phyloP scores from a whole-genome alignment of 2,888 invertebrate species.

The Diarsia brunnea region DNA sequence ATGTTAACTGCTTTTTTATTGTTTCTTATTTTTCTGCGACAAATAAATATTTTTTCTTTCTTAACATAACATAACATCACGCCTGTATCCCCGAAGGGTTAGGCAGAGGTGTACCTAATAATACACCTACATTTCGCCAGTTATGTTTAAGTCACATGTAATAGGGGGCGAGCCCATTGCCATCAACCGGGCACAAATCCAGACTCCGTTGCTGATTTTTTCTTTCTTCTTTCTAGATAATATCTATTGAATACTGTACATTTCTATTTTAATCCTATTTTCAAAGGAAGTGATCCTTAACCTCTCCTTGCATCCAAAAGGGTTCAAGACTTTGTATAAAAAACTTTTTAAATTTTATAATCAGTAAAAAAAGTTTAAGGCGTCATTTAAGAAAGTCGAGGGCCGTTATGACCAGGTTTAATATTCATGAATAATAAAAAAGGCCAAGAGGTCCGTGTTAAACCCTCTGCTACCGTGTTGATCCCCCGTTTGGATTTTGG shows the following conservation, averaged over 20 bases:
- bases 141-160: no score
- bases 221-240: no score
- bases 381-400: constrained; percentile 65
- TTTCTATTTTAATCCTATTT: neutral
- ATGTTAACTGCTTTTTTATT: no score
- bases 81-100: no score
- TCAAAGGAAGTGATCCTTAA: constrained; percentile 19
- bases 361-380: constrained; percentile 71
- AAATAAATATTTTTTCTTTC: no score
- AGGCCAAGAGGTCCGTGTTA: constrained; percentile 67
- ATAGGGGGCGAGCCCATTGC: no score
- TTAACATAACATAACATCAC: no score
- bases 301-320: constrained; percentile 44
- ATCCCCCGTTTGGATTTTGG: constrained; percentile 39
- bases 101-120: no score
- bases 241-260: neutral
- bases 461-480: constrained; percentile 48
- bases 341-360: constrained; percentile 63
- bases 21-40: no score
- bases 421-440: constrained; percentile 77
- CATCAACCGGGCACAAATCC: no score
- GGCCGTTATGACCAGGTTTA: constrained; percentile 65
- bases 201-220: no score
- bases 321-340: constrained; percentile 66
- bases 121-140: no score